These are phyloP conservation scores for silkworm (Bombyx mori) DNA, from an alignment of 1,140 invertebrate species.

Conservation along the genomic window ASM3026992v2 NC_085122.1:1614501-1615000, in stretches of 20 bases:
- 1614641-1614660: no score
- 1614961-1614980: slow-evolving; percentile 37
- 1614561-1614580: no score
- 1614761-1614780: slow-evolving; percentile 82
- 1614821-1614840: slow-evolving; percentile 84
- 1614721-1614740: slow-evolving; percentile 73
- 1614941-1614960: slow-evolving; percentile 83
- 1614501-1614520: no score
- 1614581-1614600: not conserved
- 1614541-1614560: no score
- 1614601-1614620: no score
- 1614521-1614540: no score
- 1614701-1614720: no score
- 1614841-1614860: slow-evolving; percentile 85
- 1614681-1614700: no score
- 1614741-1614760: slow-evolving; percentile 83
- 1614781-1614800: slow-evolving; percentile 71
- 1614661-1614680: no score
- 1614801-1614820: slow-evolving; percentile 74
- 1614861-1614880: slow-evolving; percentile 93
- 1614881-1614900: slow-evolving; percentile 91
- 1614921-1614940: slow-evolving; percentile 80
- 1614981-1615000: no score
- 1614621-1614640: no score
- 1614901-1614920: slow-evolving; percentile 84